Base-by-base conservation (phyloP, 1,140 invertebrate genomes). In the Drosophila sulfurigaster region DNA sequence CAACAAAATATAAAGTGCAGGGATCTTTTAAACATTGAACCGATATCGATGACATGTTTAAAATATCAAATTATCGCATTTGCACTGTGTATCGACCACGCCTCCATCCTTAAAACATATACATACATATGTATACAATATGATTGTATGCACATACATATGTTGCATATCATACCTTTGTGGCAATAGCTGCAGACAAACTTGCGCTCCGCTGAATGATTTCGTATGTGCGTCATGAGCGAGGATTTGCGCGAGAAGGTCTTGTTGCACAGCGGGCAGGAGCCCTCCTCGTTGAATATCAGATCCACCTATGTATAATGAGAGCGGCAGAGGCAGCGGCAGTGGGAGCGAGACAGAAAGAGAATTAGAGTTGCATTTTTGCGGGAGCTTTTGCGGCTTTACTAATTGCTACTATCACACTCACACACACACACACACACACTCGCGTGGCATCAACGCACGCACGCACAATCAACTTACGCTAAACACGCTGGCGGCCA, bases 111-210 rank as follows among this genome's bases (percentile, higher is more conserved):
- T 38, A 2, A 32, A 32, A 32, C 7, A 41, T 49, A 6, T 48
- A 16, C 1, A 11, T 46, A 16, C 35, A 16, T 15, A 35, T 15
- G 13, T 16, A 46, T 25, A 25, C n/a, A 8, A 28, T 10, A 6
- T 46, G 6, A 15, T 2, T 28, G 10, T 13, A 5, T 43, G 35
- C 8, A 1, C 35, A 35, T 25, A 25, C 3, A 25, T 25, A 35
- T 7, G 35, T 35, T 11, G 11, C 25, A 32, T 45, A 28, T 70
- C 67, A 56, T 81, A 94, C 94, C 94, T 94, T 95, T 95, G 90
- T 94, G 93, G 91, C 94, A 95, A 79, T 94, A 94, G 41, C 92
- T 93, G 92, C 94, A 95, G 32, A 94, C 93, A 82, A 94, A 95
- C 54, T 94, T 94, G 67, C 94, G 92, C 91, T 94, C 94, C 5